Conservation (phyloP, 2,113 vertebrate genomes). For the Esox niger region DNA sequence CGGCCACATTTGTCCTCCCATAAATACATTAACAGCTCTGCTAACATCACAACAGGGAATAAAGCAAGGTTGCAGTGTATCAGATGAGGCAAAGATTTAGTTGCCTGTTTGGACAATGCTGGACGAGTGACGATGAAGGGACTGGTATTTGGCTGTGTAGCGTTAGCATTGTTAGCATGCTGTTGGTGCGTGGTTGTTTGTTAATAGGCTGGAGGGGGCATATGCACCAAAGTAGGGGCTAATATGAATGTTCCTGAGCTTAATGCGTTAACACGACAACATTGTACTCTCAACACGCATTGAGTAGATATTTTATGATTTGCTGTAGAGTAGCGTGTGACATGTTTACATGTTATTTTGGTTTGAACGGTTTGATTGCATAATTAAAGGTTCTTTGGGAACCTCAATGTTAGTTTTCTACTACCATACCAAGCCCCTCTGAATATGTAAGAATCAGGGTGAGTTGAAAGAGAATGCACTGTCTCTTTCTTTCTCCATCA, state of each 20-base stretch:
- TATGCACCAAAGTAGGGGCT: background rate
- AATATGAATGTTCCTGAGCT: background rate
- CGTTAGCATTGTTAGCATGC: too few species aligned
- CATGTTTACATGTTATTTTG: background rate
- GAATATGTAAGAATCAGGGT: background rate
- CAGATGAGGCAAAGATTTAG: conserved; percentile 72
- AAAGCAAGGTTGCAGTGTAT: conserved; percentile 74
- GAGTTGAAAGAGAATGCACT: background rate
- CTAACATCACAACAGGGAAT: conserved; percentile 77
- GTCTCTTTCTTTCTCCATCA: too few species aligned
- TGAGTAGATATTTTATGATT: too few species aligned
- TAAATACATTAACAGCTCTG: conserved; percentile 77
- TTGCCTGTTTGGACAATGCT: conserved; percentile 53
- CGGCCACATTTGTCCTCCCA: conserved; percentile 67
- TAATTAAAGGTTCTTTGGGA: background rate
- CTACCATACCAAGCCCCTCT: too few species aligned
- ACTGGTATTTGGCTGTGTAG: conserved; percentile 15
- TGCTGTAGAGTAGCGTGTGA: background rate
- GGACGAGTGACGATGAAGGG: conserved; percentile 44
- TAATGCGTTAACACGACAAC: conserved; percentile 2
- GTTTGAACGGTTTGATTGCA: background rate
- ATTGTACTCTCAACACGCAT: conserved; percentile 3
- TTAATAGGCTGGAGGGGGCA: too few species aligned
- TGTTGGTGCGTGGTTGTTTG: too few species aligned
- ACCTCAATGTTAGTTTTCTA: background rate